phyloP scores from a whole-genome alignment of 2,113 vertebrate genomes.

The Catagonus wagneri region DNA sequence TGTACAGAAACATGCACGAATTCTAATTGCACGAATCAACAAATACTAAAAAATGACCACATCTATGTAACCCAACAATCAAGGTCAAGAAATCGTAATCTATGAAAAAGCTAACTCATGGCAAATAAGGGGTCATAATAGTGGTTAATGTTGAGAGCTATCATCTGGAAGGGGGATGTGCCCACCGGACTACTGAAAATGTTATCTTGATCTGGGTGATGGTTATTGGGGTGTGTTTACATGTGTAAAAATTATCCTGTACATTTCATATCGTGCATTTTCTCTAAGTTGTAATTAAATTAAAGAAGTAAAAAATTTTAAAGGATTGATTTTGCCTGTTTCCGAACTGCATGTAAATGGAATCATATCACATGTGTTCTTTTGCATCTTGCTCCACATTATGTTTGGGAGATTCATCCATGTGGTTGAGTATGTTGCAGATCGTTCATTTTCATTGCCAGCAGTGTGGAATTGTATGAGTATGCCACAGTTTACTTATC shows the following conservation, averaged over 20 bases:
- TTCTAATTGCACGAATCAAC: neutral
- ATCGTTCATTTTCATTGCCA: neutral
- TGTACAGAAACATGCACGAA: neutral
- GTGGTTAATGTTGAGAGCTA: neutral
- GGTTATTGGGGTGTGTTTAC: neutral
- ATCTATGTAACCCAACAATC: neutral
- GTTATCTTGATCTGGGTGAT: neutral
- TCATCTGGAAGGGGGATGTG: neutral
- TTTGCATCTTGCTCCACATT: neutral
- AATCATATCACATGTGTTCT: neutral
- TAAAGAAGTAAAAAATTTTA: slow-evolving; percentile 28
- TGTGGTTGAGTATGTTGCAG: neutral
- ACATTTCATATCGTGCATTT: neutral
- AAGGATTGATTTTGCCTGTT: neutral
- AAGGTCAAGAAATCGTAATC: slow-evolving; percentile 33
- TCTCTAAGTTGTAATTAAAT: neutral
- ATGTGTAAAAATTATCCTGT: neutral
- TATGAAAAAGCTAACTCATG: neutral
- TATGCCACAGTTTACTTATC: neutral
- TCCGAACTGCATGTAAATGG: neutral
- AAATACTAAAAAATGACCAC: neutral
- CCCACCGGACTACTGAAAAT: neutral
- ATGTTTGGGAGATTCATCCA: neutral
- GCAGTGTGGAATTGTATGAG: neutral
- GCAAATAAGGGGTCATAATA: neutral